These are phyloP conservation scores for Vespertilio murinus DNA, from an alignment of 2,797 vertebrate genomes.

Conservation along the genomic window DNA sequence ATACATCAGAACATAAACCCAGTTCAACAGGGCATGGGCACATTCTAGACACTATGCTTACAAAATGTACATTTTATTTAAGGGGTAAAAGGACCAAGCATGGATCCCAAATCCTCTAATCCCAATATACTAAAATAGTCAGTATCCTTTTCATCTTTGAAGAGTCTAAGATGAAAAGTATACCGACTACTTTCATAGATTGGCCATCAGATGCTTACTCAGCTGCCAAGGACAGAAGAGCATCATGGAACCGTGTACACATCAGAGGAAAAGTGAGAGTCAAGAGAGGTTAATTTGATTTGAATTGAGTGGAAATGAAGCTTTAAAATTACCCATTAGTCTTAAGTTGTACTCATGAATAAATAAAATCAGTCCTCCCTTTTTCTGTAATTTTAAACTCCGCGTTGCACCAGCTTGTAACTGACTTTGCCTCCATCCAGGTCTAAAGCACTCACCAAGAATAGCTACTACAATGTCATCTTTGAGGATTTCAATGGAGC, in stretches of 20 bases:
- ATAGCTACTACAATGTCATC: constrained; percentile 99
- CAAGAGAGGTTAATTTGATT: constrained; percentile 36
- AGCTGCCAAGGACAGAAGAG: constrained; percentile 29
- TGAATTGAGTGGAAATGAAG: constrained; percentile 36
- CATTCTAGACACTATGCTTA: not conserved
- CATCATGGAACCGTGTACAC: not conserved
- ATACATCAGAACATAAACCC: not conserved
- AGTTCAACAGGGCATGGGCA: not conserved
- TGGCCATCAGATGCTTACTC: constrained; percentile 10
- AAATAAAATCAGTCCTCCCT: not conserved
- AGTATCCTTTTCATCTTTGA: too few relatives aligned
- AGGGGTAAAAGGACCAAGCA: not conserved
- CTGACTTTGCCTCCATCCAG: not conserved
- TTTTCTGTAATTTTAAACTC: not conserved
- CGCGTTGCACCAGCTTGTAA: not conserved
- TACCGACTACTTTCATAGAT: constrained; percentile 23
- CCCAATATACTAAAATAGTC: too few relatives aligned
- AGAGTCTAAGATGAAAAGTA: constrained; percentile 46
- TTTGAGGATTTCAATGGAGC: constrained; percentile 98
- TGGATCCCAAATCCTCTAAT: not conserved
- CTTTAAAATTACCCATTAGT: not conserved
- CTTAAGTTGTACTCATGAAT: not conserved
- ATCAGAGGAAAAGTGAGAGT: constrained; percentile 44
- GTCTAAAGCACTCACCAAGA: constrained; percentile 90
- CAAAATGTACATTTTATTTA: constrained; percentile 13